Percentiles rank a stretch among this genome's conserved stretches.
Evolutionary conservation across 2,888 invertebrate genomes (phyloP).

Genomic region (Sericinus montela): DNA sequence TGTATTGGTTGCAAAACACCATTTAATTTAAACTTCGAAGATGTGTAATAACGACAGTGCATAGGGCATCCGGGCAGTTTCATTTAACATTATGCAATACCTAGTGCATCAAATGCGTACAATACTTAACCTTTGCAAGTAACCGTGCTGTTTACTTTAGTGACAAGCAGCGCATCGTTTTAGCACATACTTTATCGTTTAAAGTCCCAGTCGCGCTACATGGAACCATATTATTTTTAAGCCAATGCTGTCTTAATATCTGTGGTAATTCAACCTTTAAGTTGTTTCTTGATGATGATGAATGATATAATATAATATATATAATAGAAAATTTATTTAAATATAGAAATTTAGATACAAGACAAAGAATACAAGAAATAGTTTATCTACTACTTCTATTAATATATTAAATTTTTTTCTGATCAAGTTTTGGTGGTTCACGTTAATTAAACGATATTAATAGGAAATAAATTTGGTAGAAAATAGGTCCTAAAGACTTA

Average conservation of each 20-base stretch:
- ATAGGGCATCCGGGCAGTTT: conserved; percentile 47
- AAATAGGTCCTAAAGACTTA: no score
- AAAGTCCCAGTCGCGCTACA: conserved; percentile 19
- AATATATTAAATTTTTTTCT: no score
- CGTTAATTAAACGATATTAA: no score
- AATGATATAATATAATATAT: no score
- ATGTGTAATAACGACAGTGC: conserved; percentile 27
- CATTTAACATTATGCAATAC: conserved; percentile 47
- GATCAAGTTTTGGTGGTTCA: no score
- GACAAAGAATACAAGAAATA: no score
- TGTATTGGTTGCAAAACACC: no score
- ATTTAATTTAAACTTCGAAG: conserved; percentile 21
- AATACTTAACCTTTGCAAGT: conserved; percentile 60
- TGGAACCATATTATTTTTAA: background rate
- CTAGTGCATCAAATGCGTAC: conserved; percentile 59
- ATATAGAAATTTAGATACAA: no score
- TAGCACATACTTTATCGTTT: conserved; percentile 28
- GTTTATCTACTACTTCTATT: no score
- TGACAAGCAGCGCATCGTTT: conserved; percentile 44
- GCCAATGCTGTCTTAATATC: conserved; percentile 6
- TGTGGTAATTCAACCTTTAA: conserved; percentile 11
- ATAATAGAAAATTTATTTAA: no score
- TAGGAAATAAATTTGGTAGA: no score
- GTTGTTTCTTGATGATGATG: conserved; percentile 2
- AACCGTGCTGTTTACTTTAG: conserved; percentile 47